phyloP scores from a whole-genome alignment of 2,113 vertebrate genomes.

The Prochilodus magdalenae region DNA sequence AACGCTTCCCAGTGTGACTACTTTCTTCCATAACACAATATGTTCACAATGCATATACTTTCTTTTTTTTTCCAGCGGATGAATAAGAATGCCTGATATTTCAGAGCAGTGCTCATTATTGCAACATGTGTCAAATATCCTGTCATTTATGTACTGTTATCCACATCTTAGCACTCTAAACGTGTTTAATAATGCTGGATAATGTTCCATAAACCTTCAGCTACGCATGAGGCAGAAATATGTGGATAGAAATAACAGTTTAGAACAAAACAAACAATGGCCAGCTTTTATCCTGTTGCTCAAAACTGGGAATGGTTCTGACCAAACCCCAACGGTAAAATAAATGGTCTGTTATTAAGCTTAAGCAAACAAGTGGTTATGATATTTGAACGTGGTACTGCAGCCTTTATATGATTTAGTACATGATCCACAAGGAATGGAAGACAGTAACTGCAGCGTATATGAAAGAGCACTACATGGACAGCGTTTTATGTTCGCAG shows the following conservation, averaged over 20 bases:
- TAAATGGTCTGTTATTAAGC: conserved; percentile 43
- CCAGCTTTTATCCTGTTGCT: conserved; percentile 28
- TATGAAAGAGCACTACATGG: neutral
- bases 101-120: neutral
- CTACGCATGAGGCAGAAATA: conserved; percentile 28
- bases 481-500: conserved; percentile 1
- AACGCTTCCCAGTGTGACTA: too few species aligned
- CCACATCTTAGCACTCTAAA: conserved; percentile 41
- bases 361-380: conserved; percentile 40
- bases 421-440: neutral
- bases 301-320: conserved; percentile 21
- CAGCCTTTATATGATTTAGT: conserved; percentile 32
- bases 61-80: neutral
- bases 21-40: too few species aligned
- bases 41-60: too few species aligned
- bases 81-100: neutral
- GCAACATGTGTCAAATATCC: conserved; percentile 14
- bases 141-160: conserved; percentile 26
- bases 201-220: conserved; percentile 49
- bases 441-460: neutral
- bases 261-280: conserved; percentile 41
- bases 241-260: conserved; percentile 44
- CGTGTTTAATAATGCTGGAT: conserved; percentile 50
- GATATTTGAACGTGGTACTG: conserved; percentile 30
- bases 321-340: conserved; percentile 40